These are phyloP conservation scores for Gymnocheta viridis DNA, from an alignment of 2,888 invertebrate species.

Conservation along the genomic window DNA sequence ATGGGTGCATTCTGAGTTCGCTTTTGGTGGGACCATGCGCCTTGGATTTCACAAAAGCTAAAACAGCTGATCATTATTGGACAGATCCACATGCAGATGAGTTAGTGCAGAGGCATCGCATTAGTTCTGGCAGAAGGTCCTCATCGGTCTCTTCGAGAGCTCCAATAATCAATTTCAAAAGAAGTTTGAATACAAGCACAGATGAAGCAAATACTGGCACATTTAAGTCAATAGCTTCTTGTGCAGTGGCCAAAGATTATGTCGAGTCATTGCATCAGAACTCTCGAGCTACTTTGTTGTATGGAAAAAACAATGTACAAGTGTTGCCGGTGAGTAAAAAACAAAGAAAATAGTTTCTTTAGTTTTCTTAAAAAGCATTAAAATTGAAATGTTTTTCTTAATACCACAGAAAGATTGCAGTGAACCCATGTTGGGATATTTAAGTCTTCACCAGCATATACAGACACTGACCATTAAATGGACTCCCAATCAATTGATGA, in stretches of 20 bases:
- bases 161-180: conserved; percentile 88
- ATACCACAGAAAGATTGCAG: conserved; percentile 87
- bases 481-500: conserved; percentile 99
- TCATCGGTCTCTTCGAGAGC: conserved; percentile 88
- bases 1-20: conserved; percentile 94
- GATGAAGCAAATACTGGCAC: conserved; percentile 85
- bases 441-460: conserved; percentile 94
- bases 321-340: conserved; percentile 90
- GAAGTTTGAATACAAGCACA: conserved; percentile 89
- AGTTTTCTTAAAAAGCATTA: background rate
- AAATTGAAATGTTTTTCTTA: background rate
- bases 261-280: conserved; percentile 98
- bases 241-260: conserved; percentile 90
- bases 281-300: conserved; percentile 92
- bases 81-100: conserved; percentile 98
- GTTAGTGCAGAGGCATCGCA: conserved; percentile 87
- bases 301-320: conserved; percentile 96
- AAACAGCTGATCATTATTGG: conserved; percentile 95
- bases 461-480: conserved; percentile 94
- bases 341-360: background rate
- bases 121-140: conserved; percentile 90
- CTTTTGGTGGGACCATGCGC: conserved; percentile 96
- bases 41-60: conserved; percentile 93
- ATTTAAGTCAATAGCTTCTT: conserved; percentile 79
- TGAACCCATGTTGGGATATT: conserved; percentile 93